Base-by-base conservation (phyloP, 2,797 vertebrate species). In the Carapus acus region DNA sequence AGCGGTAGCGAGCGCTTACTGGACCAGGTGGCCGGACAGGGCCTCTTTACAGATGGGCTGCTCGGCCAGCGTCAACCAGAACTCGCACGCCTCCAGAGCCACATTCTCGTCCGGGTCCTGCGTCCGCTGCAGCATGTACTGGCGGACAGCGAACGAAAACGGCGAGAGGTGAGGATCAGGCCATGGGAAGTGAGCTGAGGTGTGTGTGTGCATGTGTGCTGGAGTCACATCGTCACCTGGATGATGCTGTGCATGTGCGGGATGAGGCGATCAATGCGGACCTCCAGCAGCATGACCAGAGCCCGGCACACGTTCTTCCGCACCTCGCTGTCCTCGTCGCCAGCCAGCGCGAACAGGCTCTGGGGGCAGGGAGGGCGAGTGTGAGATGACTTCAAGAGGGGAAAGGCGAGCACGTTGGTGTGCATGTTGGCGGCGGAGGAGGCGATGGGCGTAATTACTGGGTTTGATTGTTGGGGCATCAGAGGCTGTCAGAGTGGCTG, bases 201-300 rank as follows among this genome's bases (percentile, higher is more conserved):
- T 39, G 27, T 20, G 14, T 20, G 17, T 17, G 14, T 0, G 8
- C 4, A 12, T 38, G 17, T 13, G 2, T 36, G 27, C 29, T 12
- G 4, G 6, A 49, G 17, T 40, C 27, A n/a, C 40, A n/a, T 2
- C 2, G 80, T 62, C 49, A 96, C 93, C 91, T 96, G 92, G 69
- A 96, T 93, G 74, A 97, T 96, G 77, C 94, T 95, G 85, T 97
- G 93, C 94, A 97, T 95, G 81, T 97, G 93, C 0, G 94, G 94
- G 49, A 97, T 92, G 31, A 97, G 91, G 23, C 94, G 87, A 66
- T 96, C 94, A 0, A 96, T 94, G n/a, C 94, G 89, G 43, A 97
- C 93, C 79, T 97, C 93, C 65, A 96, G 80, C 61, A 97, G 86
- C 94, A 97, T 97, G 60, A 97, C 94, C 43, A 97, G 80, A 1